A percentile compares a stretch with the other conserved stretches of the same genome.
Evolutionary conservation across 2,113 vertebrate species (phyloP).

Genomic region (Microcebus lehilahytsara): DNA sequence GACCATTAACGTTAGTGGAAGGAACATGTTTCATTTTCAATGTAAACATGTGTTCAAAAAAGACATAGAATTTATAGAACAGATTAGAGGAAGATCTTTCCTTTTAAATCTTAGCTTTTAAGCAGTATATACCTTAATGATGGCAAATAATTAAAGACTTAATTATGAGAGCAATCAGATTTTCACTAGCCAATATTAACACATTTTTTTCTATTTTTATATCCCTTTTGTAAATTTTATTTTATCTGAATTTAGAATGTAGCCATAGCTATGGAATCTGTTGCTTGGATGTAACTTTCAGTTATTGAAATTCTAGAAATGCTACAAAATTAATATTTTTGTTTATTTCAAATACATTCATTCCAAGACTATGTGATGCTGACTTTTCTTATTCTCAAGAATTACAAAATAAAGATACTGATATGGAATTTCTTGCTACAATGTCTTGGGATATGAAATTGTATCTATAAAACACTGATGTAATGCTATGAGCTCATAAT

Average conservation of each 20-base stretch:
- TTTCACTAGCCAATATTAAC: neutral
- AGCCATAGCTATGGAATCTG: neutral
- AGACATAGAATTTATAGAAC: neutral
- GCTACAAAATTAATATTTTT: conserved; percentile 25
- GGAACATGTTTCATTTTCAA: neutral
- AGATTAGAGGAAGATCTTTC: neutral
- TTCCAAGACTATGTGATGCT: neutral
- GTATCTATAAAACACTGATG: conserved; percentile 45
- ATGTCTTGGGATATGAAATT: neutral
- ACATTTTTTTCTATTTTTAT: neutral
- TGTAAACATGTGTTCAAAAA: neutral
- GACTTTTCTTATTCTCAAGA: conserved; percentile 36
- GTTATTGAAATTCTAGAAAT: conserved; percentile 47
- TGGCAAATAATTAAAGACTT: neutral
- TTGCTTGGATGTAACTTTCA: conserved; percentile 25
- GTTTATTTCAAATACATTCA: conserved; percentile 7
- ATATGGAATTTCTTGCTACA: conserved; percentile 21
- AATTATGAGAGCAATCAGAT: neutral
- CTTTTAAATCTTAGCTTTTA: conserved; percentile 20
- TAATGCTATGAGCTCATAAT: conserved; percentile 62
- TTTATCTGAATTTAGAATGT: neutral
- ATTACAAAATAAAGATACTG: conserved; percentile 36
- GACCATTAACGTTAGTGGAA: neutral
- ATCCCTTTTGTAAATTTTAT: neutral
- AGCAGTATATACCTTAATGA: neutral